These are phyloP conservation scores for Quadroppia sp. DNA, from an alignment of 2,888 invertebrate species.

Conservation along the genomic window DNA sequence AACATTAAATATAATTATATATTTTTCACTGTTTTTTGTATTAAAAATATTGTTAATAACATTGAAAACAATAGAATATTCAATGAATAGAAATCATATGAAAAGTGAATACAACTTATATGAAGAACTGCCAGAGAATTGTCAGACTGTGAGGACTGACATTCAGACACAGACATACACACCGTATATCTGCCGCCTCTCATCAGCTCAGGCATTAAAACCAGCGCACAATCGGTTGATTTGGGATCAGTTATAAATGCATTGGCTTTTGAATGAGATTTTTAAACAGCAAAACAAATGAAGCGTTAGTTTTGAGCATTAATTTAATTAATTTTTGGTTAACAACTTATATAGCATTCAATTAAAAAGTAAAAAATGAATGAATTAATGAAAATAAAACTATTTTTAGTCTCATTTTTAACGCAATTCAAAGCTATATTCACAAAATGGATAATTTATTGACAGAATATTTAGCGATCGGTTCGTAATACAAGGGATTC, in stretches of 20 bases:
- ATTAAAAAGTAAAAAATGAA: neutral
- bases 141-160: neutral
- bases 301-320: neutral
- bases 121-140: neutral
- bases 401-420: conserved; percentile 6
- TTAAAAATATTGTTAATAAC: no score
- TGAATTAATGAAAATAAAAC: neutral
- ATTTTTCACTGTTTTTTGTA: no score
- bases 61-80: neutral
- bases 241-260: neutral
- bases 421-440: neutral
- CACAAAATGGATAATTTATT: no score
- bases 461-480: neutral
- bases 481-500: neutral
- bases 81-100: neutral
- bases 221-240: conserved; percentile 9
- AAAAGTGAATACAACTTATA: neutral
- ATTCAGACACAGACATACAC: neutral
- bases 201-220: neutral
- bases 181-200: neutral
- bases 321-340: conserved; percentile 5
- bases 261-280: neutral
- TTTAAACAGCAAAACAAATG: conserved; percentile 2
- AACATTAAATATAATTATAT: no score
- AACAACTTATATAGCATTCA: neutral